phyloP scores from a whole-genome alignment of 2,888 invertebrate genomes.

The Palloptera scutellata region DNA sequence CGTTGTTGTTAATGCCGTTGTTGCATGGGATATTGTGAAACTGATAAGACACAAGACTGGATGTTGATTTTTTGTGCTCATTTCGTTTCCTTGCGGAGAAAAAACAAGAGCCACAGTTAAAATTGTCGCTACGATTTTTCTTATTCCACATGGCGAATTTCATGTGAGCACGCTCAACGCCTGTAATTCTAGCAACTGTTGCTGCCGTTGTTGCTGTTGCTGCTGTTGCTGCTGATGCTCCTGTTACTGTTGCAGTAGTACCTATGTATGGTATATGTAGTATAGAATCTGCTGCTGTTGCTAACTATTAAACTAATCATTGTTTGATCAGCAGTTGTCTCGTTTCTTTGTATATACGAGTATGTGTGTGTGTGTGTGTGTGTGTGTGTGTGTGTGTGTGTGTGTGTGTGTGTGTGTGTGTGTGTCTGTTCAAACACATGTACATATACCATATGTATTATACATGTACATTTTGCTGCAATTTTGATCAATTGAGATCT shows the following conservation, averaged over 20 bases:
- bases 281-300: no score
- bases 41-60: constrained; percentile 10
- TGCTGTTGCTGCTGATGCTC: no score
- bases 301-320: constrained; percentile 34
- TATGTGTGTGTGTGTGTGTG: no score
- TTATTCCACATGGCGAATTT: constrained; percentile 13
- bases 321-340: constrained; percentile 14
- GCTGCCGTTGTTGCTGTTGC: constrained; percentile 15
- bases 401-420: constrained; percentile 1
- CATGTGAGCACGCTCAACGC: constrained; percentile 28
- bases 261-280: no score
- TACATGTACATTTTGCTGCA: not conserved
- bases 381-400: not conserved
- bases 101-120: constrained; percentile 17
- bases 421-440: constrained; percentile 3
- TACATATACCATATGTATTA: not conserved
- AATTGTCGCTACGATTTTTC: constrained; percentile 10
- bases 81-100: constrained; percentile 14
- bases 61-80: constrained; percentile 8
- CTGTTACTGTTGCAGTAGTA: constrained; percentile 5
- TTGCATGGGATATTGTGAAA: constrained; percentile 27
- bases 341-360: constrained; percentile 1
- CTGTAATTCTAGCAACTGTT: constrained; percentile 11
- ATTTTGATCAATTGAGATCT: constrained; percentile 30
- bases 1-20: constrained; percentile 15